Conservation (phyloP, 2,797 vertebrate species). For the Alca torda region DNA sequence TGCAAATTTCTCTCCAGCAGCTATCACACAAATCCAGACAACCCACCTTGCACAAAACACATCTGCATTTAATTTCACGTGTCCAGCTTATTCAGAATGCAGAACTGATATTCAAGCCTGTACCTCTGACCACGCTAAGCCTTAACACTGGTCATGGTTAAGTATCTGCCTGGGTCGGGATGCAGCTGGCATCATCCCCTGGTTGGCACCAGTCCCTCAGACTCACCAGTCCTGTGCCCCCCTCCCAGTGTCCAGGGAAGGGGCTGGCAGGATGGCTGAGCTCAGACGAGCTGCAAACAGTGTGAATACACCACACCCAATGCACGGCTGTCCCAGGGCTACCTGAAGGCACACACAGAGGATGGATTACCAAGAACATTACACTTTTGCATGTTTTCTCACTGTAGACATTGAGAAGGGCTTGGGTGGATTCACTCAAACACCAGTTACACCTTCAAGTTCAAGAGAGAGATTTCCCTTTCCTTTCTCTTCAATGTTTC, state of each 20-base stretch:
- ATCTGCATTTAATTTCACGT: background rate
- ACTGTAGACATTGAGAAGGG: background rate
- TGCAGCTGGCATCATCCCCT: background rate
- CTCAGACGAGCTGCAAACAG: background rate
- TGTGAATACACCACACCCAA: fast-evolving
- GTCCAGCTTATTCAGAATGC: background rate
- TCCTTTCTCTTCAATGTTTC: background rate
- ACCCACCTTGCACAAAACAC: background rate
- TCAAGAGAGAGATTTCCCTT: background rate
- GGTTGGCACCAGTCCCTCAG: background rate
- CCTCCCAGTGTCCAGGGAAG: fast-evolving
- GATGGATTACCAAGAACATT: background rate
- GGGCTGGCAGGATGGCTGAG: background rate
- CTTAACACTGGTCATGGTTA: background rate
- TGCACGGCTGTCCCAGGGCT: background rate
- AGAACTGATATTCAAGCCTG: background rate
- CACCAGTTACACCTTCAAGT: background rate
- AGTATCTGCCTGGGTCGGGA: too few species aligned
- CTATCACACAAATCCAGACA: background rate
- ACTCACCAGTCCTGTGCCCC: background rate
- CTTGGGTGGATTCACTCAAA: background rate
- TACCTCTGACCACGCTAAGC: background rate
- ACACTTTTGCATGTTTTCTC: background rate
- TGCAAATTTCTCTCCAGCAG: background rate
- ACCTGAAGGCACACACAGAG: fast-evolving